These are phyloP conservation scores for Vulpes lagopus DNA, from an alignment of 2,113 vertebrate species.

Conservation along the genomic window DNA sequence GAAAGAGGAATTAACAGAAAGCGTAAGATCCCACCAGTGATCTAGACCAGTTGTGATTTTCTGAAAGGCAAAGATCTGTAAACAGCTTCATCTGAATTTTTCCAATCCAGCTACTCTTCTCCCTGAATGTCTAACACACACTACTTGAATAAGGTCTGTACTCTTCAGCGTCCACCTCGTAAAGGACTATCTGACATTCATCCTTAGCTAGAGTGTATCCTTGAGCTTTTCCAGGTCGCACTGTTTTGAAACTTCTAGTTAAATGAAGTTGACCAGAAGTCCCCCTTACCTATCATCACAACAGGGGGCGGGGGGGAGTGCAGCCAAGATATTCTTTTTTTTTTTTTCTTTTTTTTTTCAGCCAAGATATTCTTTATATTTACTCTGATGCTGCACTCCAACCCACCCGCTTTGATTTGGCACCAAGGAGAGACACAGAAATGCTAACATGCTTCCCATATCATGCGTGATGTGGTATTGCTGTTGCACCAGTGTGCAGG, in stretches of 20 bases:
- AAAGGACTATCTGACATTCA: neutral
- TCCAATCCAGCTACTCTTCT: neutral
- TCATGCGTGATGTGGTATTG: neutral
- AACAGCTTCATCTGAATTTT: neutral
- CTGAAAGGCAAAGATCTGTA: neutral
- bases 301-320: rapidly evolving
- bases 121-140: neutral
- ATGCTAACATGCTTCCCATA: neutral
- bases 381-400: no score
- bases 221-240: neutral
- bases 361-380: neutral
- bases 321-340: neutral
- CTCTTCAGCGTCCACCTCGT: neutral
- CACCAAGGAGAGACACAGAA: neutral
- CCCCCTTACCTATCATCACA: neutral
- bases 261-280: neutral
- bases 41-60: neutral
- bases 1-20: neutral
- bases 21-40: rapidly evolving
- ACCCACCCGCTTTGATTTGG: neutral
- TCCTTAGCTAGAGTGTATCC: neutral
- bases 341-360: no score
- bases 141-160: neutral
- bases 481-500: neutral
- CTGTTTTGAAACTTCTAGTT: neutral